Evolutionary conservation across 1,140 invertebrate genomes (phyloP).

Genomic region (Chelonus insularis): DNA sequence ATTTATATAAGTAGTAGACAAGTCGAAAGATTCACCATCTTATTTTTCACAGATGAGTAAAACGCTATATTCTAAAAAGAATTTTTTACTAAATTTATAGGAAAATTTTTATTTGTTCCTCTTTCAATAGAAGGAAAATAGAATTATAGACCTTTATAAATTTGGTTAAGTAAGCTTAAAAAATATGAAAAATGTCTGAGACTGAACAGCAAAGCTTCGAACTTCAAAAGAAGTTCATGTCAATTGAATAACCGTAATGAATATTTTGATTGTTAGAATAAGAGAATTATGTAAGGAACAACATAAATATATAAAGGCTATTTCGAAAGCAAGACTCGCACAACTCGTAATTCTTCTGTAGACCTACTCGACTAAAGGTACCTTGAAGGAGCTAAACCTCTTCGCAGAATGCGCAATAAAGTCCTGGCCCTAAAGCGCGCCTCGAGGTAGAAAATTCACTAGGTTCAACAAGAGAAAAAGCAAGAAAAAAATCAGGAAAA

Average conservation of each 20-base stretch:
- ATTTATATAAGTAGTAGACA: not conserved
- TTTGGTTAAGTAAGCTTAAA: too few relatives aligned
- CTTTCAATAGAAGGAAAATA: too few relatives aligned
- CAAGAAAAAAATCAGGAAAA: constrained; percentile 9
- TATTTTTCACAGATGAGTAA: not conserved
- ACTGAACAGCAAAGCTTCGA: too few relatives aligned
- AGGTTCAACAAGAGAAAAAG: not conserved
- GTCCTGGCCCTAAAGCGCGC: constrained; percentile 10
- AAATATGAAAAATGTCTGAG: too few relatives aligned
- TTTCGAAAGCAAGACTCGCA: constrained; percentile 18
- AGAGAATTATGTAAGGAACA: constrained; percentile 4
- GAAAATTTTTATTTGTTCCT: too few relatives aligned
- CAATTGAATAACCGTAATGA: constrained; percentile 2
- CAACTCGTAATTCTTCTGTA: constrained; percentile 21
- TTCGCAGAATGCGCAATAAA: constrained; percentile 18
- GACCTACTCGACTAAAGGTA: not conserved
- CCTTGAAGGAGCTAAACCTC: constrained; percentile 18
- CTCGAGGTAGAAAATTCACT: constrained; percentile 19
- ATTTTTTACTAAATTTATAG: too few relatives aligned
- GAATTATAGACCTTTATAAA: too few relatives aligned
- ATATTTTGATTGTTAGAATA: not conserved
- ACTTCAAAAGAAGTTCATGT: not conserved
- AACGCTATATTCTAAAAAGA: too few relatives aligned
- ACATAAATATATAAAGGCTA: not conserved
- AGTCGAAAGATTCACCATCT: too few relatives aligned